Evolutionary conservation across 2,888 invertebrate species (phyloP).

Genomic region (Teleiodes luculella): DNA sequence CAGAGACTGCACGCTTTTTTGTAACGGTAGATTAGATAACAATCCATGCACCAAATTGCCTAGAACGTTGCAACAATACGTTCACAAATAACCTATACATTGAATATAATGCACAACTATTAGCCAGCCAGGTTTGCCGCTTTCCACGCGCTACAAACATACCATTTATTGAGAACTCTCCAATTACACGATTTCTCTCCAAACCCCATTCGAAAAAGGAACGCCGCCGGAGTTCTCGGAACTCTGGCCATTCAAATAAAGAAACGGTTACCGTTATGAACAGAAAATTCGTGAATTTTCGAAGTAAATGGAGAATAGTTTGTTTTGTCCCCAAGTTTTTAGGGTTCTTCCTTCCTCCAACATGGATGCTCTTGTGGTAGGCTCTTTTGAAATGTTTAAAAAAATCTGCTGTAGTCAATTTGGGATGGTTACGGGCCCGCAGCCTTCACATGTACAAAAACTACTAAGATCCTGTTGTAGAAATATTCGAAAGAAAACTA

Average conservation of each 20-base stretch:
- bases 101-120: conserved; percentile 21
- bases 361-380: no score
- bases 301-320: conserved; percentile 36
- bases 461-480: no score
- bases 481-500: no score
- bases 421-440: not conserved
- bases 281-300: conserved; percentile 37
- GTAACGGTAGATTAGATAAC: no score
- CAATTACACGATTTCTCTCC: conserved; percentile 15
- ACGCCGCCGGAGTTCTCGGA: not conserved
- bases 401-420: no score
- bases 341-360: not conserved
- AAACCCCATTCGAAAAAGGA: conserved; percentile 1
- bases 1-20: no score
- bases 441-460: not conserved
- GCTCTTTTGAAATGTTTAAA: no score
- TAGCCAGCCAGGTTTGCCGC: conserved; percentile 24
- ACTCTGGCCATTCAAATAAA: conserved; percentile 3
- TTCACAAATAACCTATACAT: not conserved
- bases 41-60: not conserved
- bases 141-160: conserved; percentile 13
- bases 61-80: not conserved
- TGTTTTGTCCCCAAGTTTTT: conserved; percentile 45
- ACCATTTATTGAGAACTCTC: conserved; percentile 22
- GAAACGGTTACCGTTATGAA: conserved; percentile 32